These are phyloP conservation scores for Portevinia maculata DNA, from an alignment of 2,888 invertebrate species.

Conservation along the genomic window DNA sequence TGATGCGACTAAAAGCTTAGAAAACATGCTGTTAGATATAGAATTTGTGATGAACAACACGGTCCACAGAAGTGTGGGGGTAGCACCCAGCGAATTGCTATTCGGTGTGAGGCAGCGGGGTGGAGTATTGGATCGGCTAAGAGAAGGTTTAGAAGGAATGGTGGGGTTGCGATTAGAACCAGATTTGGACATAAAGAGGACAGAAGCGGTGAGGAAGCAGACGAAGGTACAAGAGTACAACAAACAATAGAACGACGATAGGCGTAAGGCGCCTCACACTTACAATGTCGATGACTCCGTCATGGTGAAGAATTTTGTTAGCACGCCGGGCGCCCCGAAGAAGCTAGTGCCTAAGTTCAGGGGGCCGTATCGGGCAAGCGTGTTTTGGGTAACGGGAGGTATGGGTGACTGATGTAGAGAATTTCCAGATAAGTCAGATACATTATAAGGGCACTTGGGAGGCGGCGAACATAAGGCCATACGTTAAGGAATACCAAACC, in stretches of 20 bases:
- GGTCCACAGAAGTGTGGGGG: background rate
- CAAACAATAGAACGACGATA: background rate
- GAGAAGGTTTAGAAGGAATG: background rate
- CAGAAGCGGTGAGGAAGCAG: background rate
- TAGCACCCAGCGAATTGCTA: slow-evolving; percentile 3
- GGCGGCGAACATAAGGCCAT: slow-evolving; percentile 13
- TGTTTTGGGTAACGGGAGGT: slow-evolving; percentile 31
- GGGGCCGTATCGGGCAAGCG: slow-evolving; percentile 1
- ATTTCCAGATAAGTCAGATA: slow-evolving; percentile 21
- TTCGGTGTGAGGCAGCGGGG: background rate
- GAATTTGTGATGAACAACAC: slow-evolving; percentile 10
- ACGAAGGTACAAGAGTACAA: background rate
- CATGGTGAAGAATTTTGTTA: too few relatives aligned
- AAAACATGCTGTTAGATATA: background rate
- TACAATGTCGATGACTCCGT: too few relatives aligned
- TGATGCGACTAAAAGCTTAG: background rate
- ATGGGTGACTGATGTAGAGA: slow-evolving; percentile 21
- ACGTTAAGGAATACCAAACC: background rate
- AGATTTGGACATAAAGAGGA: background rate
- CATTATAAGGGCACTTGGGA: slow-evolving; percentile 13
- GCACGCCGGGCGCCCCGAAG: slow-evolving; percentile 22
- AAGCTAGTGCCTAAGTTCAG: slow-evolving; percentile 22
- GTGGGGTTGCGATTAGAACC: background rate
- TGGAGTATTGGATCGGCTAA: background rate
- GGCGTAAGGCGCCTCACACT: background rate